Evolutionary conservation across 2,113 vertebrate genomes (phyloP).

Genomic region (Myodes glareolus): DNA sequence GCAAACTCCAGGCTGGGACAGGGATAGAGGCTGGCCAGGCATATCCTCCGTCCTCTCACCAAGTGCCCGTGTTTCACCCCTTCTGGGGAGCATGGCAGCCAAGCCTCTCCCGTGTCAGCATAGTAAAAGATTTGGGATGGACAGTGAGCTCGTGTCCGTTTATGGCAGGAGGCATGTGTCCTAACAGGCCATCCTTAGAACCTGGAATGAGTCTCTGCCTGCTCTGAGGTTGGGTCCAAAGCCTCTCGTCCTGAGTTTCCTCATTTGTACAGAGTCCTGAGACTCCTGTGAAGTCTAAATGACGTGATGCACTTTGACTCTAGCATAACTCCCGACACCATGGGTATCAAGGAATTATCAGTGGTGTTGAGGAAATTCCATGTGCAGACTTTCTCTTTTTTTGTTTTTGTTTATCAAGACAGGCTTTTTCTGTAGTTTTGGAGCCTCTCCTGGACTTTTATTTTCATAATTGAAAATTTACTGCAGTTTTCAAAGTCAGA

Average conservation of each 20-base stretch:
- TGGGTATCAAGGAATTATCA: background rate
- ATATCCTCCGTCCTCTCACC: background rate
- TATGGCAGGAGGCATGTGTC: background rate
- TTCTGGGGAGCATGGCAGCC: background rate
- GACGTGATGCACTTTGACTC: background rate
- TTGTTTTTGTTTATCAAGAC: no score
- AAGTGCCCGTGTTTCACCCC: background rate
- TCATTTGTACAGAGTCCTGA: conserved; percentile 23
- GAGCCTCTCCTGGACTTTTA: background rate
- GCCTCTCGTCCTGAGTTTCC: conserved; percentile 3
- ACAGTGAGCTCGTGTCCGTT: background rate
- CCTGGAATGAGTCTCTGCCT: background rate
- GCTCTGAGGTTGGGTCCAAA: background rate
- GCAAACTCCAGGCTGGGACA: background rate
- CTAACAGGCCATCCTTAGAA: background rate
- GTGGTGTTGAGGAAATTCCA: background rate
- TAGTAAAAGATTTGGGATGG: background rate
- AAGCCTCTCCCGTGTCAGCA: background rate
- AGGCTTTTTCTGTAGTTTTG: no score
- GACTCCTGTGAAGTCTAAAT: background rate
- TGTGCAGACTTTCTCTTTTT: background rate
- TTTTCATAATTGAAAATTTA: conserved; percentile 1
- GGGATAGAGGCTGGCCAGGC: background rate
- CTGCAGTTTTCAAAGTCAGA: background rate
- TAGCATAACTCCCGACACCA: rapidly evolving